Evolutionary conservation across 1,140 invertebrate species (phyloP), one percentile per base, ranked within the genome.

Genomic region (Tenebrio molitor): DNA sequence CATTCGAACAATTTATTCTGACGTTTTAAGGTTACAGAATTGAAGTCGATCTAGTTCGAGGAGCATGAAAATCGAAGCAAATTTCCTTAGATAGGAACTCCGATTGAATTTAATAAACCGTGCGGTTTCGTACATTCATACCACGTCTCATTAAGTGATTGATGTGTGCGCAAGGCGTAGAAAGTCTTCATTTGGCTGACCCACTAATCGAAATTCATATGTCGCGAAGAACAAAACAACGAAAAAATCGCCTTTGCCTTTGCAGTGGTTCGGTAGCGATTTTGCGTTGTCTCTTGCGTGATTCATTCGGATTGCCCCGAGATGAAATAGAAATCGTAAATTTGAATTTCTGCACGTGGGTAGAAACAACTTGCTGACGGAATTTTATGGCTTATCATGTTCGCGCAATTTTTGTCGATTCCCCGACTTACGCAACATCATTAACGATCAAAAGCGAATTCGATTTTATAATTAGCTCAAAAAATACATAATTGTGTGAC

Each of bases 31-130:
- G 50, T 58, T 58, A 58, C 21, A 58, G 50, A 58, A 10, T 29
- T 58, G 50, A 25, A 58, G 50, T 58, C 50, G 50, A 58, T 58
- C 50, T 58, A 58, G 50, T 58, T 58, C 50, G 23, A 58, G 23
- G 10, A 58, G 50, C 50, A 58, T 14, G 50, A 58, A 50, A 23
- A 58, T 58, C n/a, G 50, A 50, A 58, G 50, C 50, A 58, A 29
- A 58, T 58, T 58, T 58, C 23, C 23, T 14, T 58, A 50, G 50
- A 58, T 58, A 58, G 29, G 25, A 29, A 15, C 10, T 58, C 25
- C n/a, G n/a, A 50, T 50, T 19, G 50, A 58, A 58, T 58, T 25
- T 58, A 58, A 58, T 58, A 29, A 14, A 58, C 8, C 50, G 50
- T 58, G 50, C 50, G 21, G 15, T 58, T 58, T 58, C 50, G 50